Evolutionary conservation across 2,113 vertebrate species (phyloP).

Genomic region (Microcebus griseorufus): DNA sequence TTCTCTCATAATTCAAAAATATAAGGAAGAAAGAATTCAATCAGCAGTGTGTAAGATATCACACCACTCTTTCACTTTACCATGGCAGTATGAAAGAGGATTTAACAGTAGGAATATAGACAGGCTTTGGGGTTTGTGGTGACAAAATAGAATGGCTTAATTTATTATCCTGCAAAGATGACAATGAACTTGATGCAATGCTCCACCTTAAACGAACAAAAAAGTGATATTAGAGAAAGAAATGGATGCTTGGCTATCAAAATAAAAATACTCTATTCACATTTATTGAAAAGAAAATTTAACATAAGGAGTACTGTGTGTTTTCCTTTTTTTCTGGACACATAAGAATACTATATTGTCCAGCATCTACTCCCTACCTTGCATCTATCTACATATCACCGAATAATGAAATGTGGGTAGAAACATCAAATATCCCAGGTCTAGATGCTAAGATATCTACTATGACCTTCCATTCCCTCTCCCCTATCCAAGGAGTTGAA

Average conservation of each 20-base stretch:
- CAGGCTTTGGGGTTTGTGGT: not conserved
- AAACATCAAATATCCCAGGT: not conserved
- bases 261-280: not conserved
- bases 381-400: not conserved
- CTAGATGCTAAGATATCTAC: not conserved
- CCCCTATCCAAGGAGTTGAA: not conserved
- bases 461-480: not conserved
- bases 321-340: not conserved
- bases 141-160: not conserved
- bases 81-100: not conserved
- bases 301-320: not conserved
- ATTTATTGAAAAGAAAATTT: not conserved
- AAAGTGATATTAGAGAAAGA: not conserved
- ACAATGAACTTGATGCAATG: not conserved
- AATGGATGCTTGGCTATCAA: not conserved
- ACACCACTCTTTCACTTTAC: not conserved
- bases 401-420: not conserved
- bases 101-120: not conserved
- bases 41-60: not conserved
- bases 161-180: not conserved
- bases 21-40: not conserved
- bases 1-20: not conserved
- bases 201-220: not conserved
- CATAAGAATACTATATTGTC: not conserved
- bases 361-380: not conserved